Conservation (phyloP, 2,797 vertebrate genomes). For the Tenualosa thibaudeaui region DNA sequence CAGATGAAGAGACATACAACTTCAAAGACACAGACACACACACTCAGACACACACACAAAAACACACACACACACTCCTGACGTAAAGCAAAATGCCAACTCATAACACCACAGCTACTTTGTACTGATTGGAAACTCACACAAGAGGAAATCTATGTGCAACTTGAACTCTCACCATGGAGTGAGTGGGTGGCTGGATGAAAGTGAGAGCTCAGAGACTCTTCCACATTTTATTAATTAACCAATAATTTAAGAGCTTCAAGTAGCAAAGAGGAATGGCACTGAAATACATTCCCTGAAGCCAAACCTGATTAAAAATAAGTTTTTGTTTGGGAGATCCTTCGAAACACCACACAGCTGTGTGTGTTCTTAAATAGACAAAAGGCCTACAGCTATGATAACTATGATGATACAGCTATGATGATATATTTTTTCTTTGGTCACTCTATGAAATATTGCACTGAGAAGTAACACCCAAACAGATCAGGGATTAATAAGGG, state of each 20-base stretch:
- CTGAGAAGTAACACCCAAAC: no score
- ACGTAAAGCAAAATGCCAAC: background rate
- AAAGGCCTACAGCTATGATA: no score
- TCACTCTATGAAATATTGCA: no score
- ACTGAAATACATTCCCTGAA: no score
- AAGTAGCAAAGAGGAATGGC: background rate
- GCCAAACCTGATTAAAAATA: background rate
- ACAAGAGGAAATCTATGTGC: background rate
- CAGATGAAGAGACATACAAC: no score
- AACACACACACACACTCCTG: background rate
- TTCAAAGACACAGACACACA: background rate
- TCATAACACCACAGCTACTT: background rate
- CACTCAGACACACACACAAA: background rate
- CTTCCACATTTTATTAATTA: background rate
- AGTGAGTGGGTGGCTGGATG: background rate
- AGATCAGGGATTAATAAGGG: no score
- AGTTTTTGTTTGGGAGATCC: background rate
- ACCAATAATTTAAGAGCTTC: background rate
- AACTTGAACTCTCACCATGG: conserved; percentile 10
- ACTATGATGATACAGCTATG: no score
- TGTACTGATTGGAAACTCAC: background rate
- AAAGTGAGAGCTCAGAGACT: background rate
- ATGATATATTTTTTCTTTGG: no score
- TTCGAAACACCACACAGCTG: no score
- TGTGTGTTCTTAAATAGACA: background rate